These are phyloP conservation scores for Asbolus verrucosus DNA, from an alignment of 1,140 invertebrate species.

Conservation along the genomic window DNA sequence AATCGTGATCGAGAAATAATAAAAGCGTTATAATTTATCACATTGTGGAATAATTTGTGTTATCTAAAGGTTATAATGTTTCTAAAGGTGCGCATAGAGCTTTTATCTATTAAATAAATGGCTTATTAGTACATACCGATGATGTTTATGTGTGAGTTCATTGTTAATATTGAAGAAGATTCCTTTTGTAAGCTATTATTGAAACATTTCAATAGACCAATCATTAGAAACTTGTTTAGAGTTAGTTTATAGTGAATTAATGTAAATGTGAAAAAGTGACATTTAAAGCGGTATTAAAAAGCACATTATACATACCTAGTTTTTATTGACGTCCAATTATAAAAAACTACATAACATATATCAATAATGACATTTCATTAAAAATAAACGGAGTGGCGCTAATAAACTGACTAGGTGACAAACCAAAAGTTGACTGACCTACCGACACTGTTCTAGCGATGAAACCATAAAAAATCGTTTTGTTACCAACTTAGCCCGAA, in stretches of 20 bases:
- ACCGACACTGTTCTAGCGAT: not conserved
- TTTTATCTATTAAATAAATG: no score
- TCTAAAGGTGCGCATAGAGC: no score
- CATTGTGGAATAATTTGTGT: no score
- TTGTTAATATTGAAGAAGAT: no score
- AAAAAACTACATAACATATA: not conserved
- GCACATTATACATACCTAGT: not conserved
- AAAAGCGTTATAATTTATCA: not conserved
- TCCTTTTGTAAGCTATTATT: no score
- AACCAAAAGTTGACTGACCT: not conserved
- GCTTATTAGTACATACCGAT: no score
- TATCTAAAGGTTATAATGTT: no score
- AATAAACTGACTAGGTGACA: not conserved
- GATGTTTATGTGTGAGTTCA: no score
- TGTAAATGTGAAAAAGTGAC: not conserved
- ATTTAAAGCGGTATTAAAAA: no score
- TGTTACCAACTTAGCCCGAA: not conserved
- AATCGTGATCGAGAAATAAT: not conserved
- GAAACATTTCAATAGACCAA: no score
- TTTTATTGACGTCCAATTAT: not conserved
- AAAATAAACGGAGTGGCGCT: not conserved
- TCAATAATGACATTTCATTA: slow-evolving; percentile 5
- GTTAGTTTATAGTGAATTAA: not conserved
- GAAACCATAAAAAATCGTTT: not conserved
- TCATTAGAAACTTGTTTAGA: no score